phyloP scores from a whole-genome alignment of 1,140 invertebrate genomes.

The Saxidomus purpurata region DNA sequence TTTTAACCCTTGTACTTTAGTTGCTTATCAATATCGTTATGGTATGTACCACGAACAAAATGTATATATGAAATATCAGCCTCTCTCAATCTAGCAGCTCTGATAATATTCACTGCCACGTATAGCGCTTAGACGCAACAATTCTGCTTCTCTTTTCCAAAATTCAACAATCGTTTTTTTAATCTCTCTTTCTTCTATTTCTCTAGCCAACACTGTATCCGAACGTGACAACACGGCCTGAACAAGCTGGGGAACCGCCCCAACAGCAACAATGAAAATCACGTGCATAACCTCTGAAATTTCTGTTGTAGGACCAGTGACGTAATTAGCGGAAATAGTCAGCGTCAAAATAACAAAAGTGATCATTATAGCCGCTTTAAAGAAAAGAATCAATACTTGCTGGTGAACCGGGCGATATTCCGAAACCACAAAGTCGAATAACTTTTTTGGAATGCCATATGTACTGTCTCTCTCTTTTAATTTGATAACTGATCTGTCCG shows the following conservation, averaged over 20 bases:
- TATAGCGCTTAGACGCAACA: too few relatives aligned
- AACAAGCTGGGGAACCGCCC: conserved; percentile 28
- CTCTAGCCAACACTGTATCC: not conserved
- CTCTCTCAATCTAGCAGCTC: too few relatives aligned
- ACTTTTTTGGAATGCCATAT: conserved; percentile 4
- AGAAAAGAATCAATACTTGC: conserved; percentile 19
- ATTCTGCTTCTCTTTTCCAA: conserved; percentile 21
- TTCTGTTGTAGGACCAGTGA: not conserved
- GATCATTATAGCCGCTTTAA: conserved; percentile 35
- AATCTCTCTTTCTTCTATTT: conserved; percentile 39
- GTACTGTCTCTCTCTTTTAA: not conserved
- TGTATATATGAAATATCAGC: too few relatives aligned
- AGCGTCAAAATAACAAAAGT: conserved; percentile 29
- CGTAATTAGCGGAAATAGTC: not conserved
- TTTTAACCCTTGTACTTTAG: too few relatives aligned
- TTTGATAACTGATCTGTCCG: not conserved
- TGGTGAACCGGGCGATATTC: conserved; percentile 44
- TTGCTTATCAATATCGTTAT: too few relatives aligned
- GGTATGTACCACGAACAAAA: too few relatives aligned
- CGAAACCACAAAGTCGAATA: conserved; percentile 41
- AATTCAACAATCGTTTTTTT: conserved; percentile 17
- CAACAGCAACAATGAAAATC: conserved; percentile 56
- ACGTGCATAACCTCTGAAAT: conserved; percentile 62
- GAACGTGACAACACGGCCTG: conserved; percentile 10
- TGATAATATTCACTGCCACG: too few relatives aligned